Percentiles rank a stretch among this genome's conserved stretches.
These are phyloP conservation scores for Crossaster papposus DNA, from an alignment of 53 echinoderm and acorn worm species.

Conservation along the genomic window DNA sequence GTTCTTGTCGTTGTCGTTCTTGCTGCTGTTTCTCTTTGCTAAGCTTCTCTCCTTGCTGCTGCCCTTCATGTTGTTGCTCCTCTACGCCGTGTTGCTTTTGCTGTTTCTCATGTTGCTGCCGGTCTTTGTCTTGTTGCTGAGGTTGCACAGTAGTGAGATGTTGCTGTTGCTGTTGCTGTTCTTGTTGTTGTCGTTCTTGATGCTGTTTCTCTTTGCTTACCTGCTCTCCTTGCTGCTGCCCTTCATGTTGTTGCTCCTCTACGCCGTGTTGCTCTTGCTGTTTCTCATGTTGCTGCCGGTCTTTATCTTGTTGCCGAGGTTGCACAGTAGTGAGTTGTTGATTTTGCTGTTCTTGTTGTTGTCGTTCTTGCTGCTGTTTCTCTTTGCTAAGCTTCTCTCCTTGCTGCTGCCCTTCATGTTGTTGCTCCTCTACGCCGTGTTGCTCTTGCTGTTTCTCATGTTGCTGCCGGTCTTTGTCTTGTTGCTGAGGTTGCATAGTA, in stretches of 20 bases:
- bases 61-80: conserved; percentile 2
- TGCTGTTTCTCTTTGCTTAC: conserved; percentile 26
- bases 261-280: neutral
- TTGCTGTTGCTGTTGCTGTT: neutral
- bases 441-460: neutral
- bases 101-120: neutral
- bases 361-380: neutral
- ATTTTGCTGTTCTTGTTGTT: too few species aligned
- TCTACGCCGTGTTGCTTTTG: neutral
- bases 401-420: neutral
- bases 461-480: neutral
- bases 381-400: neutral
- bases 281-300: neutral
- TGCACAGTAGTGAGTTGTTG: neutral
- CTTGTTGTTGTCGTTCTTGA: conserved; percentile 10
- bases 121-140: neutral
- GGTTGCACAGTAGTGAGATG: neutral
- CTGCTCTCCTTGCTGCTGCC: neutral
- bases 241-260: neutral
- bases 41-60: neutral
- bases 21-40: neutral
- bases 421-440: neutral
- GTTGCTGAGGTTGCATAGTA: neutral
- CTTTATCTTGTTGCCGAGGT: neutral
- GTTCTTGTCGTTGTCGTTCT: too few species aligned